These are phyloP conservation scores for Azemiops feae DNA, from an alignment of 2,113 vertebrate species.

Conservation along the genomic window DNA sequence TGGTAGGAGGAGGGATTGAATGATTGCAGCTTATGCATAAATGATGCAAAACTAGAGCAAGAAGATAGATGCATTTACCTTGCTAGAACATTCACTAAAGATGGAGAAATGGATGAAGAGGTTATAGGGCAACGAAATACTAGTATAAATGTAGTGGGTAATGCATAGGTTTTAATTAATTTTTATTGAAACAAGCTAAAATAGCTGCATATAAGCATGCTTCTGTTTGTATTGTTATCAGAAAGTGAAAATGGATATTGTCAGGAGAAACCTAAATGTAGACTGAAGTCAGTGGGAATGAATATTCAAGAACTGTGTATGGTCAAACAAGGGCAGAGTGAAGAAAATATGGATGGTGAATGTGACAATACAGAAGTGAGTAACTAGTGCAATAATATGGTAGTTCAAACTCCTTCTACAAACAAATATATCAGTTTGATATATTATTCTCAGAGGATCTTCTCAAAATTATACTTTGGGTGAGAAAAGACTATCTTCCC, in stretches of 20 bases:
- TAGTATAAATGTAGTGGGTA: neutral
- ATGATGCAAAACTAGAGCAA: neutral
- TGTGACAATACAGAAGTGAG: neutral
- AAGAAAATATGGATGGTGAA: neutral
- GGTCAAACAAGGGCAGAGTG: neutral
- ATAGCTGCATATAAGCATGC: neutral
- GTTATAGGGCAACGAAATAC: neutral
- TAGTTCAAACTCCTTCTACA: neutral
- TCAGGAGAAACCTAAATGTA: neutral
- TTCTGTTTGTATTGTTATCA: neutral
- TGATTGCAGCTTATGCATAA: neutral
- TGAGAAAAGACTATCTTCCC: neutral
- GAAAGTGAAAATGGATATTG: neutral
- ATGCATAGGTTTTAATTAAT: neutral
- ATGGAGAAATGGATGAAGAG: neutral
- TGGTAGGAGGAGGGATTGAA: neutral
- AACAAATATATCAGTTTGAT: neutral
- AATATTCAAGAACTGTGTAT: neutral
- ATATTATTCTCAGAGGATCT: neutral
- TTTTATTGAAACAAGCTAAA: neutral
- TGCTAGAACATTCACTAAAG: neutral
- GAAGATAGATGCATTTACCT: neutral
- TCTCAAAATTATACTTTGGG: neutral
- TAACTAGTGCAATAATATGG: neutral
- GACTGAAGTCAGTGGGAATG: neutral